These are phyloP conservation scores for Xenotilapia caudafasciata DNA, from an alignment of 2,113 vertebrate species.

Conservation along the genomic window DNA sequence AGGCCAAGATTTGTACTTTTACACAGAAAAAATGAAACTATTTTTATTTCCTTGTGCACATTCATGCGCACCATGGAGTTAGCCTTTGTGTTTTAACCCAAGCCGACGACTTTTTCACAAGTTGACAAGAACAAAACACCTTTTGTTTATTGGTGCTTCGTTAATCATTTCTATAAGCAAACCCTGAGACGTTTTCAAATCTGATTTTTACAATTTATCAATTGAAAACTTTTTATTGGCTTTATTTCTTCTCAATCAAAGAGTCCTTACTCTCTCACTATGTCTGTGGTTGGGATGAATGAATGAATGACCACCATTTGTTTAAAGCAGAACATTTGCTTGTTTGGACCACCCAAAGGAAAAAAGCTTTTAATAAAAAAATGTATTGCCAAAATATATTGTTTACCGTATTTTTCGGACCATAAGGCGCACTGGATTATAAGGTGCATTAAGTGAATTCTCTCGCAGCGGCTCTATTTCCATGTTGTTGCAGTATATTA, in stretches of 20 bases:
- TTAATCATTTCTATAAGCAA: neutral
- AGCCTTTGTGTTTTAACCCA: neutral
- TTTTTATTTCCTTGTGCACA: neutral
- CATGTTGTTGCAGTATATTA: neutral
- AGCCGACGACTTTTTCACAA: neutral
- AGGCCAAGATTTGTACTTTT: neutral
- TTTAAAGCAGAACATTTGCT: neutral
- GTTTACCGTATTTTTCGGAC: neutral
- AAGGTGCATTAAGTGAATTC: neutral
- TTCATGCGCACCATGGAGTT: neutral
- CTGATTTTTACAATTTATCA: neutral
- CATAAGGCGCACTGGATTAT: neutral
- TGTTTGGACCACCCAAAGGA: neutral
- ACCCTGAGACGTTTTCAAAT: neutral
- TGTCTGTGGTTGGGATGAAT: neutral
- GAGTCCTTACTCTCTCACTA: neutral
- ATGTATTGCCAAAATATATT: neutral
- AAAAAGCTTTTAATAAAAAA: neutral
- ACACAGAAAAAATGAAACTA: neutral
- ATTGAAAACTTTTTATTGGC: neutral
- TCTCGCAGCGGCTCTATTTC: rapidly evolving
- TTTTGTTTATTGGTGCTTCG: rapidly evolving
- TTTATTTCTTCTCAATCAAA: neutral
- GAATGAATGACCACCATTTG: neutral
- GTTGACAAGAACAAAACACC: neutral